These are phyloP conservation scores for Lipotes vexillifer DNA, from an alignment of 2,113 vertebrate genomes.

Conservation along the genomic window DNA sequence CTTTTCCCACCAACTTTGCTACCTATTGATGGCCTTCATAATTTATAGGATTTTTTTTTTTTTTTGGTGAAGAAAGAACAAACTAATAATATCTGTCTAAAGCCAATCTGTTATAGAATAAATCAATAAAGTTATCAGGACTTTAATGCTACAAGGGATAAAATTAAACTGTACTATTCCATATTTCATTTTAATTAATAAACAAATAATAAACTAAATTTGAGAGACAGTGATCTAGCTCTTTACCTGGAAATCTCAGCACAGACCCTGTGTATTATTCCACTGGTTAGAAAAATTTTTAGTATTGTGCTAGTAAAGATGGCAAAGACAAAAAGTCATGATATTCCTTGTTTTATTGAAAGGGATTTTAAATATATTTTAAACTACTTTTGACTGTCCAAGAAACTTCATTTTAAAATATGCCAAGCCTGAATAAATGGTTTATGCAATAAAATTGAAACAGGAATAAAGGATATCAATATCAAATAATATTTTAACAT, in stretches of 20 bases:
- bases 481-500: neutral
- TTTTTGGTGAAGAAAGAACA: neutral
- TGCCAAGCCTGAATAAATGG: neutral
- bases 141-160: neutral
- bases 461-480: neutral
- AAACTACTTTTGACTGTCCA: neutral
- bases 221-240: neutral
- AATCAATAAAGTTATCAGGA: neutral
- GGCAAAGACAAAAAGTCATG: neutral
- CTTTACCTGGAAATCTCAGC: neutral
- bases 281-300: neutral
- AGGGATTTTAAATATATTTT: neutral
- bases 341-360: neutral
- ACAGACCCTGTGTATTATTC: neutral
- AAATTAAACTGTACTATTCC: neutral
- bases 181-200: neutral
- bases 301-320: neutral
- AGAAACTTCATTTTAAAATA: slow-evolving; percentile 10
- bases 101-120: neutral
- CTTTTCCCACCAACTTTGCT: neutral
- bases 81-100: neutral
- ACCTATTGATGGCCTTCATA: neutral
- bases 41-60: neutral
- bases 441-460: neutral
- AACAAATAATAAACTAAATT: neutral